phyloP scores from a whole-genome alignment of 2,888 invertebrate genomes.

The Eupithecia tripunctaria region DNA sequence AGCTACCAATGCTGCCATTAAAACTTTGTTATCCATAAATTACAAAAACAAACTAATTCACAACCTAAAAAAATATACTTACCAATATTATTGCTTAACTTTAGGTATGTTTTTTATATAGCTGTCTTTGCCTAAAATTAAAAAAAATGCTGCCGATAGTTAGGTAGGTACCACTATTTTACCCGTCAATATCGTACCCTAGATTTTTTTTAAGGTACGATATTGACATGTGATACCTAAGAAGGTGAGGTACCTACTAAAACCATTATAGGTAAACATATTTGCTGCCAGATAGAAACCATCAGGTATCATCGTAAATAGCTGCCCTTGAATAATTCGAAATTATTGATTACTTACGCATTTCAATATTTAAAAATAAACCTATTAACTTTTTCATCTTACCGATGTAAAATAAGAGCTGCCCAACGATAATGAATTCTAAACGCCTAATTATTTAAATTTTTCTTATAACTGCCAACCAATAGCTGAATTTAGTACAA shows the following conservation, averaged over 20 bases:
- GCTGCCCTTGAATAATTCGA: background rate
- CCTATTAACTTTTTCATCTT: background rate
- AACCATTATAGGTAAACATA: background rate
- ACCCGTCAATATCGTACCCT: background rate
- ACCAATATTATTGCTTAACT: background rate
- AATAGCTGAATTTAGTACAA: background rate
- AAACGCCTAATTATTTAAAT: background rate
- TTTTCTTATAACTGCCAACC: background rate
- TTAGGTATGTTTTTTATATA: background rate
- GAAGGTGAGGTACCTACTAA: background rate
- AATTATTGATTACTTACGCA: background rate
- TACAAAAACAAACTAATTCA: background rate
- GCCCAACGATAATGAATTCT: background rate
- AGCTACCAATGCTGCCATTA: conserved; percentile 1
- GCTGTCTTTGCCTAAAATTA: background rate
- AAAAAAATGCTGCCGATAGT: background rate
- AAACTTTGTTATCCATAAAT: background rate
- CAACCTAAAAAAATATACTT: background rate
- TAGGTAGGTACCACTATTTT: background rate
- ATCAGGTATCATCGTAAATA: background rate
- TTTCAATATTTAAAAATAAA: background rate
- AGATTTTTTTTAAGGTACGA: background rate
- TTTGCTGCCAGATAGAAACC: background rate
- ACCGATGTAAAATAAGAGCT: background rate
- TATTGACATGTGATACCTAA: background rate